Percentiles rank a stretch among this genome's conserved stretches.
phyloP scores from a whole-genome alignment of 2,113 vertebrate genomes.

The Gymnarchus niloticus region DNA sequence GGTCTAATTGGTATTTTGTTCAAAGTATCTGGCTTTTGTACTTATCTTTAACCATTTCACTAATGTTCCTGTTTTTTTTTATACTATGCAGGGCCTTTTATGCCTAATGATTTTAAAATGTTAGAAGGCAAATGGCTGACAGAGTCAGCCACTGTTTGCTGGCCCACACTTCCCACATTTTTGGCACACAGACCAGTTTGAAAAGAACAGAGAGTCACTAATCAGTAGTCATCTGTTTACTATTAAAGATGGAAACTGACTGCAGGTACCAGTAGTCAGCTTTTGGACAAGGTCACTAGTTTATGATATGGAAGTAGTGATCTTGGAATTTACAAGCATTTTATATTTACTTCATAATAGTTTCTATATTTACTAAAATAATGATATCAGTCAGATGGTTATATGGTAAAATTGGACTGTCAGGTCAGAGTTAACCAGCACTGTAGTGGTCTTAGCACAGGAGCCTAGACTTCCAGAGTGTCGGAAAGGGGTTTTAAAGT shows the following conservation, averaged over 20 bases:
- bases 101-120: neutral
- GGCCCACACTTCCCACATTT: neutral
- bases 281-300: neutral
- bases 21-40: too few relatives aligned
- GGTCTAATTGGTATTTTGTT: too few relatives aligned
- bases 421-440: too few relatives aligned
- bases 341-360: neutral
- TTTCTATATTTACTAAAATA: neutral
- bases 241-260: neutral
- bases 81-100: neutral
- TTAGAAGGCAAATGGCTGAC: neutral
- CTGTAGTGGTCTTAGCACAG: neutral
- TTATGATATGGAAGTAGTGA: neutral
- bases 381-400: neutral
- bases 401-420: neutral
- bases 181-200: neutral
- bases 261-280: neutral
- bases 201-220: neutral
- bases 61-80: neutral
- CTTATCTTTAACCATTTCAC: neutral
- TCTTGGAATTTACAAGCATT: neutral
- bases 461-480: neutral
- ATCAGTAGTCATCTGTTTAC: neutral
- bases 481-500: neutral
- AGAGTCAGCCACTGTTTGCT: neutral